Evolutionary conservation across 2,113 vertebrate species (phyloP).

Genomic region (Verasper variegatus): DNA sequence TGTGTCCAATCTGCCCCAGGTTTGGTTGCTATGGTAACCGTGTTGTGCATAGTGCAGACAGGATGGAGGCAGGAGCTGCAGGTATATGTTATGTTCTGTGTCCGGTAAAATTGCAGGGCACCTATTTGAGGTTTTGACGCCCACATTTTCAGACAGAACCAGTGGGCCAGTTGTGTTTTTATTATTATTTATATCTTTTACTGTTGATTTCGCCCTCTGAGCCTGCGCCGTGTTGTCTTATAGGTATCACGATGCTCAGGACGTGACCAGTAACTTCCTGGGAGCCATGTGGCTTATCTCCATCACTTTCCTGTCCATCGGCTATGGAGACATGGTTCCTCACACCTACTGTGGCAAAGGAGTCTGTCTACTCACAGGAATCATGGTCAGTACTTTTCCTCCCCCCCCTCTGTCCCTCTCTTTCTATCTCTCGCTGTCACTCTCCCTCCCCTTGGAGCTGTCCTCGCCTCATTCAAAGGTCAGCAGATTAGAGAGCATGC

Average conservation of each 20-base stretch:
- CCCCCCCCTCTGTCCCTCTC: background rate
- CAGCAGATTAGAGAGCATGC: conserved; percentile 66
- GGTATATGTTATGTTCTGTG: conserved; percentile 31
- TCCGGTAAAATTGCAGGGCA: conserved; percentile 20
- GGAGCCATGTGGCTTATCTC: conserved; percentile 99
- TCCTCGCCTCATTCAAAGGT: conserved; percentile 63
- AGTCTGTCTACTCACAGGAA: conserved; percentile 97
- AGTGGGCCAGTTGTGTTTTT: conserved; percentile 5
- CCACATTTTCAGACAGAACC: conserved; percentile 36
- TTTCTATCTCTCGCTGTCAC: conserved; percentile 1
- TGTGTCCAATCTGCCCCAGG: conserved; percentile 30
- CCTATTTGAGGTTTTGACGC: conserved; percentile 30
- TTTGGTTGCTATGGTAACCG: conserved; percentile 66
- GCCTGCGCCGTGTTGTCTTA: background rate
- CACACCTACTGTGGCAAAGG: conserved; percentile 99
- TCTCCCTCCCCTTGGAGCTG: conserved; percentile 7
- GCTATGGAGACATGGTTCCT: conserved; percentile 98
- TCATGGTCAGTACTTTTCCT: conserved; percentile 89
- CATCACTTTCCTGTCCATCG: conserved; percentile 98
- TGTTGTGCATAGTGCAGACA: conserved; percentile 15
- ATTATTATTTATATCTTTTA: conserved; percentile 1
- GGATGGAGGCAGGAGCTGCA: conserved; percentile 28
- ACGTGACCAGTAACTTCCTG: conserved; percentile 98
- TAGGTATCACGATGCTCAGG: conserved; percentile 98
- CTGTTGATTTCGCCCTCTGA: conserved; percentile 18